These are phyloP conservation scores for Lamprotornis superbus DNA, from an alignment of 2,113 vertebrate genomes.

Conservation along the genomic window DNA sequence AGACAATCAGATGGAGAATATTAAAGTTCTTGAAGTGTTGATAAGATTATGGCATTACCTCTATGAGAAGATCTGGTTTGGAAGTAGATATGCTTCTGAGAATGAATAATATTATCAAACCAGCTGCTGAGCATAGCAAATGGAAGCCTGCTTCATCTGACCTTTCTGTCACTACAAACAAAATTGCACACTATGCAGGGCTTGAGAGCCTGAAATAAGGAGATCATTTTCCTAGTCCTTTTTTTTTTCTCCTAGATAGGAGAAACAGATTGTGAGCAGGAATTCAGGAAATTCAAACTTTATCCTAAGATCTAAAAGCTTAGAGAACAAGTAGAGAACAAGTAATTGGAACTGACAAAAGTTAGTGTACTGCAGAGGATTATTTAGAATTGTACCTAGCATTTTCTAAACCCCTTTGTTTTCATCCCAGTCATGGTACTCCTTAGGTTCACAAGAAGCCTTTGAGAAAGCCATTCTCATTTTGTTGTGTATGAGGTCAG, in stretches of 20 bases:
- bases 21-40: not conserved
- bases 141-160: not conserved
- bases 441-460: not conserved
- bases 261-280: not conserved
- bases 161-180: not conserved
- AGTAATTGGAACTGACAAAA: not conserved
- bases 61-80: not conserved
- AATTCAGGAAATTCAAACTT: not conserved
- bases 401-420: not conserved
- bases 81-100: not conserved
- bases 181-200: not conserved
- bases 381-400: not conserved
- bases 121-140: not conserved
- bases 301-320: not conserved
- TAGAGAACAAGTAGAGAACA: not conserved
- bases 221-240: not conserved
- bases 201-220: not conserved
- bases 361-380: not conserved
- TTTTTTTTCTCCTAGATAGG: not conserved
- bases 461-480: not conserved
- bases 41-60: not conserved
- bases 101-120: not conserved
- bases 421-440: not conserved
- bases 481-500: not conserved
- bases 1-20: not conserved